Evolutionary conservation across 2,888 invertebrate species (phyloP).

Genomic region (Villa cingulata): DNA sequence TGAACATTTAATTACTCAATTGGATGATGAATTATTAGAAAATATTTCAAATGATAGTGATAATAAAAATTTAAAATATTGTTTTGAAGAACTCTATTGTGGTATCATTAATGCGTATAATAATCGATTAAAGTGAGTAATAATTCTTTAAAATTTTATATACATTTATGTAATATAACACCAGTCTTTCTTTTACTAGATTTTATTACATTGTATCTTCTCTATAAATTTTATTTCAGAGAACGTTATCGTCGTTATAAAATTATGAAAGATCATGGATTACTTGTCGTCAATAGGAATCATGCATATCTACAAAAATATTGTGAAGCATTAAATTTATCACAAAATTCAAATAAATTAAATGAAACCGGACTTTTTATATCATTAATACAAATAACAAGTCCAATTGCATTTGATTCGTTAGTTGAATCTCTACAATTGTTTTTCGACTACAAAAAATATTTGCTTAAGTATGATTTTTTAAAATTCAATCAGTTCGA

Average conservation of each 20-base stretch:
- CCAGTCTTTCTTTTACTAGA: no score
- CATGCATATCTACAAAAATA: constrained; percentile 56
- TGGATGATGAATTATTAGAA: constrained; percentile 29
- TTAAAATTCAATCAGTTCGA: no score
- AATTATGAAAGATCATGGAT: constrained; percentile 63
- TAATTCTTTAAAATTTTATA: not conserved
- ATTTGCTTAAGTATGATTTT: constrained; percentile 37
- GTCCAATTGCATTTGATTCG: constrained; percentile 58
- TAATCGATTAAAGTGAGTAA: constrained; percentile 44
- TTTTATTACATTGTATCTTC: not conserved
- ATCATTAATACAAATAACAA: constrained; percentile 62
- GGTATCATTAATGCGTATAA: constrained; percentile 63
- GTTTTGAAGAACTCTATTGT: constrained; percentile 47
- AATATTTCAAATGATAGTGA: constrained; percentile 39
- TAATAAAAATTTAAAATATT: no score
- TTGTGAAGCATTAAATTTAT: constrained; percentile 44
- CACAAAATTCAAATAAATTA: constrained; percentile 35
- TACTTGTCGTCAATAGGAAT: constrained; percentile 59
- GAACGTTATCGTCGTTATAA: constrained; percentile 60
- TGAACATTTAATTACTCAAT: constrained; percentile 50
- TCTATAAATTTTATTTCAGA: constrained; percentile 17
- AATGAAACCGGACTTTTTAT: constrained; percentile 36
- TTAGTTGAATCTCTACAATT: constrained; percentile 62
- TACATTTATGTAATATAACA: not conserved
- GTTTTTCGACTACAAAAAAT: constrained; percentile 52